Conservation (phyloP, 2,113 vertebrate genomes). For the Etheostoma cragini region DNA sequence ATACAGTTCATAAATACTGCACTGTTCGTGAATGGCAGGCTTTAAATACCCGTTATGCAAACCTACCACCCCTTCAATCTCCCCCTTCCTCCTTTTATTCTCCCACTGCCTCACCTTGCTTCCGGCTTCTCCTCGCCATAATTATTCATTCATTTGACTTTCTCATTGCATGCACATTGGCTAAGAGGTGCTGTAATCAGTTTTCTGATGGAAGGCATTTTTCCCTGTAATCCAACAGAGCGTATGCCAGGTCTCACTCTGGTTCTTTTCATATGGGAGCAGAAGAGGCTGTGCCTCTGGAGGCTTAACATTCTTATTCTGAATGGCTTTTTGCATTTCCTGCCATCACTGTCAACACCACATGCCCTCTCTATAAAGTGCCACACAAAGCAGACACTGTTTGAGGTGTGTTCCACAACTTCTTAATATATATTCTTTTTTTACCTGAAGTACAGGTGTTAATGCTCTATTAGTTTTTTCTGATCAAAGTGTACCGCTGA, state of each 20-base stretch:
- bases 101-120: constrained; percentile 16
- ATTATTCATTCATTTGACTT: constrained; percentile 70
- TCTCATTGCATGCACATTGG: constrained; percentile 62
- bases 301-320: constrained; percentile 71
- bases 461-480: background rate
- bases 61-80: constrained; percentile 6
- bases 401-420: background rate
- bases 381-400: constrained; percentile 35
- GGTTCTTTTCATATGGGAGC: constrained; percentile 54
- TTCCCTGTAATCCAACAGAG: constrained; percentile 69
- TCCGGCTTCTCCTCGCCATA: constrained; percentile 36
- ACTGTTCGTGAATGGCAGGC: constrained; percentile 27
- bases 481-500: too few relatives aligned
- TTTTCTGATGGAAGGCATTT: constrained; percentile 71
- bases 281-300: constrained; percentile 49
- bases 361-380: constrained; percentile 34
- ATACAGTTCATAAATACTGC: constrained; percentile 4
- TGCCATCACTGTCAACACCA: constrained; percentile 36
- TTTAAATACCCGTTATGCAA: constrained; percentile 53
- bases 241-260: constrained; percentile 66
- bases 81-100: background rate
- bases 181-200: constrained; percentile 70
- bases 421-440: background rate
- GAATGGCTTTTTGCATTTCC: constrained; percentile 57
- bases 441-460: background rate